phyloP scores from a whole-genome alignment of 2,113 vertebrate species.

The Phrynosoma platyrhinos region DNA sequence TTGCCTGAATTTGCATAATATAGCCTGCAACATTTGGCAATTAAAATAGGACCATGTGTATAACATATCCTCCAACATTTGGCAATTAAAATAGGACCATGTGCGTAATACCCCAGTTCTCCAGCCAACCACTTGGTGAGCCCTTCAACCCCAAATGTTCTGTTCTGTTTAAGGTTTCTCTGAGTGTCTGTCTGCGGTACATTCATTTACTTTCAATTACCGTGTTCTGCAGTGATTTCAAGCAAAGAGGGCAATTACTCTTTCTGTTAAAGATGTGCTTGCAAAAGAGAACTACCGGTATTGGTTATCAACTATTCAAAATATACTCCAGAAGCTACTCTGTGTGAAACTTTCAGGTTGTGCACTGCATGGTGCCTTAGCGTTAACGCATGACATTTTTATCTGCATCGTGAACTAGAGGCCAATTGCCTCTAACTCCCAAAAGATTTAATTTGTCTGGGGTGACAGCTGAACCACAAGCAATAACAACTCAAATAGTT shows the following conservation, averaged over 20 bases:
- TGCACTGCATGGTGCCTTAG: neutral
- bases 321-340: neutral
- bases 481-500: neutral
- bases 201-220: neutral
- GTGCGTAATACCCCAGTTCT: neutral
- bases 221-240: neutral
- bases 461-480: too few species aligned
- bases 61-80: neutral
- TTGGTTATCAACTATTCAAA: neutral
- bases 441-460: neutral
- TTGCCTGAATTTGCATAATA: neutral
- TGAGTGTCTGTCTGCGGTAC: too few species aligned
- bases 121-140: neutral
- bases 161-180: neutral
- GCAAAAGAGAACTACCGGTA: neutral
- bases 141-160: too few species aligned
- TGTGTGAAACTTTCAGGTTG: neutral
- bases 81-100: neutral
- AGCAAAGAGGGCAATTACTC: neutral
- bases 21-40: neutral
- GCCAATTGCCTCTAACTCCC: neutral
- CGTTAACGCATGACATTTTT: neutral
- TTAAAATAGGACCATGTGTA: neutral
- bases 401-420: neutral
- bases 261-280: neutral